phyloP scores from a whole-genome alignment of 2,113 vertebrate genomes.

The Passer montanus region DNA sequence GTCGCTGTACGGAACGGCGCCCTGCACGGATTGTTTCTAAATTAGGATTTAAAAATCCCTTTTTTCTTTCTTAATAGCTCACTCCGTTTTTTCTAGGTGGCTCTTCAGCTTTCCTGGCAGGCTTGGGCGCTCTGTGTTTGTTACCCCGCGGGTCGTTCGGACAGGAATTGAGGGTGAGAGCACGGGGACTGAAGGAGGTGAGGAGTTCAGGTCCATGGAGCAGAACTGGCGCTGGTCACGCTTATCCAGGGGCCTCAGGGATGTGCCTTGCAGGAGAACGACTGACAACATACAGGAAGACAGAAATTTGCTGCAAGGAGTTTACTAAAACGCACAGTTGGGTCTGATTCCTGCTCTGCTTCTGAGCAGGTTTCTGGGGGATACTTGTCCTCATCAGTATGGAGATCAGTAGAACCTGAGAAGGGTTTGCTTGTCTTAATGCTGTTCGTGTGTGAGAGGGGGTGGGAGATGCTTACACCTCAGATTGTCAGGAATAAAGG shows the following conservation, averaged over 20 bases:
- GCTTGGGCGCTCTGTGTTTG: too few species aligned
- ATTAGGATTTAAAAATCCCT: accelerated
- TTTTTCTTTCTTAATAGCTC: neutral
- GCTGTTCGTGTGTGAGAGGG: neutral
- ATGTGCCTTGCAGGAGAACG: neutral
- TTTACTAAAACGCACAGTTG: neutral
- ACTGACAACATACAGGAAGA: accelerated
- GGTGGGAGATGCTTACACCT: neutral
- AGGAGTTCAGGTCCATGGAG: accelerated
- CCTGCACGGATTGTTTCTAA: accelerated
- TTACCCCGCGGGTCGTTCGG: accelerated
- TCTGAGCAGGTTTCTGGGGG: too few species aligned
- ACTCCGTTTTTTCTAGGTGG: neutral
- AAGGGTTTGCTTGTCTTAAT: neutral
- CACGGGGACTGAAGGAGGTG: accelerated
- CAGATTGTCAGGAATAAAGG: neutral
- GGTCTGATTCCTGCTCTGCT: accelerated
- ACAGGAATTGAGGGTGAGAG: neutral
- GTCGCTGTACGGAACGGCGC: neutral
- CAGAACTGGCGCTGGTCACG: accelerated
- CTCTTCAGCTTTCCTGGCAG: neutral
- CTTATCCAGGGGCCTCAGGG: neutral
- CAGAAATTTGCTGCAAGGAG: neutral
- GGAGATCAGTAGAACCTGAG: neutral
- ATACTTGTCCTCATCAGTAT: accelerated